phyloP scores from a whole-genome alignment of 1,140 invertebrate genomes.

The Zaprionus tsacasi region DNA sequence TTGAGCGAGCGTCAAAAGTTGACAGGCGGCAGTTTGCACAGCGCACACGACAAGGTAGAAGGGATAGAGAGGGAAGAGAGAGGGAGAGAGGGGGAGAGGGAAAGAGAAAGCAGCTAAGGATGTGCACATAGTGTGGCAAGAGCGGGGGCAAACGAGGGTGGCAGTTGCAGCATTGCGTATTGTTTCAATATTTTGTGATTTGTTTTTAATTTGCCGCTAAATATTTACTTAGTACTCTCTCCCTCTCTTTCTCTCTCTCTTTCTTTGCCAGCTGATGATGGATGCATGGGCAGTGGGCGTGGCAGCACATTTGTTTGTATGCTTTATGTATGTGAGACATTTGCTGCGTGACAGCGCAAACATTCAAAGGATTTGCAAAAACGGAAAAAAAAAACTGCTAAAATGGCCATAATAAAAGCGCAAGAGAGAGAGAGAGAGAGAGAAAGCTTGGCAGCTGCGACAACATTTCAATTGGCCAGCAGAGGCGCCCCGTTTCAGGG shows the following conservation, averaged over 20 bases:
- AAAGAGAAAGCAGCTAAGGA: neutral
- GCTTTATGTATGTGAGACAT: constrained; percentile 28
- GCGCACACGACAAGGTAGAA: constrained; percentile 50
- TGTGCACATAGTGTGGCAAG: constrained; percentile 5
- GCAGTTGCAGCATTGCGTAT: constrained; percentile 38
- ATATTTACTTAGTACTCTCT: constrained; percentile 69
- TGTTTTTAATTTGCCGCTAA: constrained; percentile 79
- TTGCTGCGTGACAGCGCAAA: constrained; percentile 75
- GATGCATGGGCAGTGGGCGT: constrained; percentile 8
- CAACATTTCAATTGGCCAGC: constrained; percentile 41
- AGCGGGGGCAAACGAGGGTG: constrained; percentile 26
- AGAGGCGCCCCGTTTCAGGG: neutral
- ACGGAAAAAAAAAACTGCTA: constrained; percentile 19
- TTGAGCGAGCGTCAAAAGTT: constrained; percentile 69
- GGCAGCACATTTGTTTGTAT: constrained; percentile 10
- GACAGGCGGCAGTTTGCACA: constrained; percentile 52
- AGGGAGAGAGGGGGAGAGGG: neutral
- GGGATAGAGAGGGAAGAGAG: neutral
- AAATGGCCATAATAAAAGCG: constrained; percentile 22
- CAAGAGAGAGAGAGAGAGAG: constrained; percentile 4
- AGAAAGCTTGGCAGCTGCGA: constrained; percentile 6
- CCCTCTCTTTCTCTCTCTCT: neutral
- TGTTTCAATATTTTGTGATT: constrained; percentile 76
- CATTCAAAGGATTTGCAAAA: constrained; percentile 79
- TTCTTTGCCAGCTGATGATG: constrained; percentile 2